Base-by-base conservation (phyloP, 1,140 invertebrate genomes). In the Contarinia nasturtii region DNA sequence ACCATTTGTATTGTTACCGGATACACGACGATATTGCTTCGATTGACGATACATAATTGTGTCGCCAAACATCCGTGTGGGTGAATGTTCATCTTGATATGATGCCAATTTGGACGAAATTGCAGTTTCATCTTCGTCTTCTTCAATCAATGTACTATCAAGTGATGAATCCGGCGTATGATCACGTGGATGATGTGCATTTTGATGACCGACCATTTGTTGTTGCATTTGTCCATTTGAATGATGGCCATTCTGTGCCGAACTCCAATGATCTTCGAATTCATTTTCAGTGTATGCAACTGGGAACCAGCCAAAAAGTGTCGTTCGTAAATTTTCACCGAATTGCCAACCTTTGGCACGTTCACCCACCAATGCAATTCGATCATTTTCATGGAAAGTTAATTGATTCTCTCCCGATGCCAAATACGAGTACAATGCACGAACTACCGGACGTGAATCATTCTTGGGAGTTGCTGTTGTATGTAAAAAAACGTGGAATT, bases 271-370 rank as follows among this genome's bases (percentile, higher is more conserved):
- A 52, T 14, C 33, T 55, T 52, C 18, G 49, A 37, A 3, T 46
- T 51, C 33, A 17, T 61, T 67, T 65, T 92, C 88, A 27, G 88
- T 92, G 56, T 93, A 95, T 10, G 90, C 88, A 33, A 92, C 67
- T 1, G 89, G 90, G 64, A 94, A 93, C 90, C 90, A 94, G 14
- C 90, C 90, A 49, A 86, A 82, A 55, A 83, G 76, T 59, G 89
- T 84, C 19, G 84, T 91, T 14, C 87, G 71, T 49, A 88, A 64
- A 65, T 94, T 93, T 61, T 93, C 87, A 19, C 89, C 89, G 59
- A 90, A 94, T 61, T 94, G 89, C 89, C 89, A 95, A 40, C 90
- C 89, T 61, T 91, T 90, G 56, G 86, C 89, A 50, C 86, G 73
- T 54, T 90, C 86, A 59, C 88, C 90, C 51, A 92, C 79, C 50